These are phyloP conservation scores for Steinernema hermaphroditum DNA, from an alignment of 2,888 invertebrate species.

Conservation along the genomic window DNA sequence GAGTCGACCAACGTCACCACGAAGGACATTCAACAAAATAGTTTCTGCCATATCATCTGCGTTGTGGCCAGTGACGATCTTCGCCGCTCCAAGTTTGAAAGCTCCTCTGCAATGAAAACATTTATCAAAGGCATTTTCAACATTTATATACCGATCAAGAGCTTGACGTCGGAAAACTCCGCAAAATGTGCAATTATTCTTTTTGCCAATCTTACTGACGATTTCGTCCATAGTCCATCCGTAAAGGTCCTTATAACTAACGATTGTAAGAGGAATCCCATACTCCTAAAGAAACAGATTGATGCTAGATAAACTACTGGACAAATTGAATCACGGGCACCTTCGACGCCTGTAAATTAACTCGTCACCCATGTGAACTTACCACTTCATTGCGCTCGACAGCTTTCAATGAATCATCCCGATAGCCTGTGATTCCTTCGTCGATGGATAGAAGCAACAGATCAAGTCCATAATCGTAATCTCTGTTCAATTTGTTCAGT, in stretches of 20 bases:
- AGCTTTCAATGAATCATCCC: conserved; percentile 79
- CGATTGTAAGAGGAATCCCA: conserved; percentile 85
- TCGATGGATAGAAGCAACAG: conserved; percentile 91
- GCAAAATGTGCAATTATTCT: conserved; percentile 83
- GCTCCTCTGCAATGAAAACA: conserved; percentile 87
- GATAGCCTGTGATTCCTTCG: conserved; percentile 79
- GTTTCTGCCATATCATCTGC: conserved; percentile 92
- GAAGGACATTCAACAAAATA: conserved; percentile 74
- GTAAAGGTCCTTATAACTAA: conserved; percentile 74
- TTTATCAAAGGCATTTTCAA: too few species aligned
- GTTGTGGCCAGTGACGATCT: conserved; percentile 83
- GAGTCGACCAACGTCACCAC: conserved; percentile 92
- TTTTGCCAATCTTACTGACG: conserved; percentile 78
- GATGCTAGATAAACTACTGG: too few species aligned
- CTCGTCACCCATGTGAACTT: too few species aligned
- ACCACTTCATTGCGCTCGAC: conserved; percentile 41
- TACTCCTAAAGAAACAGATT: conserved; percentile 31
- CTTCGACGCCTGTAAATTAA: too few species aligned
- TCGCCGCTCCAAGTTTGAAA: conserved; percentile 81
- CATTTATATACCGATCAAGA: conserved; percentile 72
- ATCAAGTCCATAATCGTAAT: conserved; percentile 85
- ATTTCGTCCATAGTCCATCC: conserved; percentile 98
- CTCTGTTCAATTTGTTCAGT: conserved; percentile 81
- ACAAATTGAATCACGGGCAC: too few species aligned
- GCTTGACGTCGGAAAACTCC: conserved; percentile 86